Percentiles rank a stretch among this genome's conserved stretches.
phyloP scores from a whole-genome alignment of 2,797 vertebrate species.

The Xiphophorus birchmanni region DNA sequence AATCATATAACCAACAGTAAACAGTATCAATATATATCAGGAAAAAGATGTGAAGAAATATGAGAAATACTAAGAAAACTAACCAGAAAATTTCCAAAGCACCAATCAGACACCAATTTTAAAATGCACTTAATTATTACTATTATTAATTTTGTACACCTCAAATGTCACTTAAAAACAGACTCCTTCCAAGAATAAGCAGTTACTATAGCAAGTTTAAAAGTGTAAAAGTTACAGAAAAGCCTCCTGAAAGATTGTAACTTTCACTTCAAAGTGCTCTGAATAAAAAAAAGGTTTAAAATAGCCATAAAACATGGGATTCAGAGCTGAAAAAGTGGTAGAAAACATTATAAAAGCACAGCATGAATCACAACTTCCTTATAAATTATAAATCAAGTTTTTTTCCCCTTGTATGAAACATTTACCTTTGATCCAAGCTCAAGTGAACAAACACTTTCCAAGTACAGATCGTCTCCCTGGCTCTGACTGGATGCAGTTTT shows the following conservation, averaged over 20 bases:
- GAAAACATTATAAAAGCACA: slow-evolving; percentile 16
- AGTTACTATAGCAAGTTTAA: slow-evolving; percentile 12
- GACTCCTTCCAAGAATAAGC: neutral
- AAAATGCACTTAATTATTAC: slow-evolving; percentile 21
- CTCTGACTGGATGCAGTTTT: slow-evolving; percentile 19
- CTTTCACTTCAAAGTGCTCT: slow-evolving; percentile 32
- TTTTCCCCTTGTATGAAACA: slow-evolving; percentile 34
- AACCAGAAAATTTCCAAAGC: slow-evolving; percentile 44
- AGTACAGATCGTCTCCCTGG: slow-evolving; percentile 35
- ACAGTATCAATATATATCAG: slow-evolving; percentile 22
- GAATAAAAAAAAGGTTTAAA: slow-evolving; percentile 16
- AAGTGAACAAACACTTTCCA: slow-evolving; percentile 40
- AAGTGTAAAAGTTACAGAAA: slow-evolving; percentile 13
- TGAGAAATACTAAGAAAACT: slow-evolving; percentile 2
- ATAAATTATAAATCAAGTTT: slow-evolving; percentile 43
- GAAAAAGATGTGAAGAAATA: slow-evolving; percentile 33
- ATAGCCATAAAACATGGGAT: slow-evolving; percentile 15
- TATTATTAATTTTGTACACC: neutral
- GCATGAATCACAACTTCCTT: slow-evolving; percentile 11
- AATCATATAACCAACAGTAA: slow-evolving; percentile 20
- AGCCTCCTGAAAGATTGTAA: slow-evolving; percentile 21
- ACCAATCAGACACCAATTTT: slow-evolving; percentile 25
- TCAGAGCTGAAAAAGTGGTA: neutral
- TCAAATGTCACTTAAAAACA: neutral
- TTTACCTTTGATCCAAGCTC: slow-evolving; percentile 44